Conservation (phyloP, 2,797 vertebrate genomes). For the Sardinella longiceps region DNA sequence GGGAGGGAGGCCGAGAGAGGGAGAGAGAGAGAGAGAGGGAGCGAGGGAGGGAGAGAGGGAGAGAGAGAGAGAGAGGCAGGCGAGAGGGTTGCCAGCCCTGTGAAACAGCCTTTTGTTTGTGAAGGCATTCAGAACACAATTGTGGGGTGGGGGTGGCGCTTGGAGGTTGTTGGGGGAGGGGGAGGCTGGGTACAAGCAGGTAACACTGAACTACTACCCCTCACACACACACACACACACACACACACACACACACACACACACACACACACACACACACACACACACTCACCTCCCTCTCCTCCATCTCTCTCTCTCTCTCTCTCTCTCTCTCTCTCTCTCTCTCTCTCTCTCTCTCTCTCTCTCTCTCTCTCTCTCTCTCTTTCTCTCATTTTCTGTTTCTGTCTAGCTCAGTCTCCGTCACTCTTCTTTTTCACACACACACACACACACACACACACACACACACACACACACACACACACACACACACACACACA, state of each 20-base stretch:
- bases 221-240: no score
- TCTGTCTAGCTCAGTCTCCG: background rate
- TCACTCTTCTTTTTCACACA: constrained; percentile 28
- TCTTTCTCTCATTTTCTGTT: background rate
- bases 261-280: no score
- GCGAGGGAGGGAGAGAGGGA: background rate
- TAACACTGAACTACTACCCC: background rate
- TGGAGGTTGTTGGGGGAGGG: constrained; percentile 16
- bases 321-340: background rate
- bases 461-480: constrained; percentile 19
- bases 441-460: background rate
- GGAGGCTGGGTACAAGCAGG: constrained; percentile 24
- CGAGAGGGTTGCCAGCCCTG: constrained; percentile 37
- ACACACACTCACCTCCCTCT: no score
- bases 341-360: background rate
- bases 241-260: no score
- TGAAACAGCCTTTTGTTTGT: constrained; percentile 52
- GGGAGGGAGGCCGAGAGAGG: constrained; percentile 35
- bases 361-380: background rate
- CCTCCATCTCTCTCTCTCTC: background rate
- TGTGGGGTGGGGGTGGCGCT: constrained; percentile 34
- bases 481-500: background rate
- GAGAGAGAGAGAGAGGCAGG: constrained; percentile 30
- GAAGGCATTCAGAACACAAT: constrained; percentile 41
- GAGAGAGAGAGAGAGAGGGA: constrained; percentile 47